Evolutionary conservation across 1,140 invertebrate genomes (phyloP), one percentile per base, ranked within the genome.

Genomic region (Euborellia annulipes): DNA sequence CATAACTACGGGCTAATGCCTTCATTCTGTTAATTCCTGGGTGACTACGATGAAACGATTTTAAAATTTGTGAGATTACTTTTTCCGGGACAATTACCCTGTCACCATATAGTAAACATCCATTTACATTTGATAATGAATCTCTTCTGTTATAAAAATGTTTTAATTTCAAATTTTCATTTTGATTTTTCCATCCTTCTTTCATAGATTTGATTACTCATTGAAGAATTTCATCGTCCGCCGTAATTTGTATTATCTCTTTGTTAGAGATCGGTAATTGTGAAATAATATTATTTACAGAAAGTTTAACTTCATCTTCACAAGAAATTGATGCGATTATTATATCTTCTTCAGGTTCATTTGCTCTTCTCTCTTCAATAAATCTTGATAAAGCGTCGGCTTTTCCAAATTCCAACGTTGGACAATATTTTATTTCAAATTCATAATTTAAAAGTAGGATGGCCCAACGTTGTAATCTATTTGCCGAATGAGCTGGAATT

Each of bases 21-120:
- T 75, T 75, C 57, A 69, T 74, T 49, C 61, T 61, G 13, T 59
- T 54, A 1, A 70, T 64, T 6, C 71, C 70, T 16, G 60, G 52
- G 51, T 72, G 70, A 21, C 55, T 59, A 9, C 46, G 40, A 55
- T 73, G 69, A 13, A 72, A 47, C 43, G 61, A 53, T 22, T 62
- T 41, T 3, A 70, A 45, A 8, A 69, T 52, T 41, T 53, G 23
- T 9, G 50, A 16, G 38, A 54, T 58, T 32, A 66, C 45, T 16
- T 27, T 42, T 36, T 46, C n/a, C 1, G 68, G 68, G 18, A 70
- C 58, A 4, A 69, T 41, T 1, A 58, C 54, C 49, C 52, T 36
- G 21, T 56, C 52, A 16, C 42, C 45, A 16, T 34, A 27, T 14
- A 47, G 22, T 17, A 45, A 37, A 32, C 36, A 42, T 23, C 27